A percentile compares a stretch with the other conserved stretches of the same genome.
Conservation (phyloP, 1,140 invertebrate species). For the Triops longicaudatus region DNA sequence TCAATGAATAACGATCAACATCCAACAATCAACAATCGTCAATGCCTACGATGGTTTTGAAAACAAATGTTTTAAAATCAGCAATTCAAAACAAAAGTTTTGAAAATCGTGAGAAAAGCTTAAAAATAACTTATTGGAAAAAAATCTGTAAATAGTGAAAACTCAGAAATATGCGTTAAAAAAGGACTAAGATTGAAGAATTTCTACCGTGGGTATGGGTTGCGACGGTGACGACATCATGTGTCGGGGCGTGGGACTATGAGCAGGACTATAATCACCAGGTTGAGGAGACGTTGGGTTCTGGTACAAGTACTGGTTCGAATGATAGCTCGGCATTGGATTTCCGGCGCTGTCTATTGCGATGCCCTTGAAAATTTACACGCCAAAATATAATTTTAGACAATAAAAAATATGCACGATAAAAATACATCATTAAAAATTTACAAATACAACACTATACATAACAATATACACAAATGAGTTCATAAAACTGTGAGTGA, state of each 20-base stretch:
- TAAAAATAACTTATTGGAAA: neutral
- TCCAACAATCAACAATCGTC: conserved; percentile 19
- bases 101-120: neutral
- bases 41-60: no score
- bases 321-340: conserved; percentile 20
- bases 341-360: conserved; percentile 22
- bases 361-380: conserved; percentile 18
- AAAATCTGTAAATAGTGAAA: no score
- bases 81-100: neutral
- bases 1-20: no score
- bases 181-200: neutral
- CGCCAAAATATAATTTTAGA: neutral
- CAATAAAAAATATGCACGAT: no score
- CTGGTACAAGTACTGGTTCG: conserved; percentile 25
- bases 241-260: conserved; percentile 22
- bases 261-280: conserved; percentile 20
- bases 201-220: conserved; percentile 25
- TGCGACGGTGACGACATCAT: conserved; percentile 22
- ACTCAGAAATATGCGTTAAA: neutral
- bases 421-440: no score
- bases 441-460: no score
- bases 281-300: conserved; percentile 18
- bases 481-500: no score
- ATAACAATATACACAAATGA: no score
- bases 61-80: no score